These are phyloP conservation scores for Maniola hyperantus DNA, from an alignment of 2,888 invertebrate species.

Conservation along the genomic window DNA sequence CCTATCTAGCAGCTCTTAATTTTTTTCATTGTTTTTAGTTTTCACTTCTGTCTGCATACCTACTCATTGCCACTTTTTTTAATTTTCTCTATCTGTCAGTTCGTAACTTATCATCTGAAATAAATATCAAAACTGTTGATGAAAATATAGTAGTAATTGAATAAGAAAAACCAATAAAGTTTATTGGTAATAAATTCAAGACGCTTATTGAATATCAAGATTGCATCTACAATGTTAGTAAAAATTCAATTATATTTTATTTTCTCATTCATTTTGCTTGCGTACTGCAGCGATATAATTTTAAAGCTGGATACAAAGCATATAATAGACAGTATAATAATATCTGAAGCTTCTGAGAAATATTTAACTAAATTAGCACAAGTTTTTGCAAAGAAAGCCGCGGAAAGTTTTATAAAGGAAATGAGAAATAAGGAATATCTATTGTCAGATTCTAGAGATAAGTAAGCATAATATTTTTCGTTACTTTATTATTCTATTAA, in stretches of 20 bases:
- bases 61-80: no score
- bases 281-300: slow-evolving; percentile 38
- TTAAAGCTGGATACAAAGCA: slow-evolving; percentile 50
- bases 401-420: slow-evolving; percentile 49
- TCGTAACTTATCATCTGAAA: neutral
- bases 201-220: slow-evolving; percentile 33
- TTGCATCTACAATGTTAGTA: slow-evolving; percentile 45
- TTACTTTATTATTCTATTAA: no score
- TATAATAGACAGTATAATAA: slow-evolving; percentile 50
- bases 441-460: slow-evolving; percentile 10
- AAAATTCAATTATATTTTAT: slow-evolving; percentile 42
- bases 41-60: no score
- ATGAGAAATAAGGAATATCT: slow-evolving; percentile 42
- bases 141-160: slow-evolving; percentile 2
- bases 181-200: slow-evolving; percentile 9
- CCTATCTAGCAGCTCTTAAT: no score
- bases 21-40: no score
- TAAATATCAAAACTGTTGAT: neutral
- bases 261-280: slow-evolving; percentile 32
- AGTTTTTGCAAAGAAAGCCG: slow-evolving; percentile 51
- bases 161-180: neutral
- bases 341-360: slow-evolving; percentile 48
- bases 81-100: no score
- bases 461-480: neutral
- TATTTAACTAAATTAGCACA: slow-evolving; percentile 51